Conservation (phyloP, 2,888 invertebrate genomes). For the Acleris literana region DNA sequence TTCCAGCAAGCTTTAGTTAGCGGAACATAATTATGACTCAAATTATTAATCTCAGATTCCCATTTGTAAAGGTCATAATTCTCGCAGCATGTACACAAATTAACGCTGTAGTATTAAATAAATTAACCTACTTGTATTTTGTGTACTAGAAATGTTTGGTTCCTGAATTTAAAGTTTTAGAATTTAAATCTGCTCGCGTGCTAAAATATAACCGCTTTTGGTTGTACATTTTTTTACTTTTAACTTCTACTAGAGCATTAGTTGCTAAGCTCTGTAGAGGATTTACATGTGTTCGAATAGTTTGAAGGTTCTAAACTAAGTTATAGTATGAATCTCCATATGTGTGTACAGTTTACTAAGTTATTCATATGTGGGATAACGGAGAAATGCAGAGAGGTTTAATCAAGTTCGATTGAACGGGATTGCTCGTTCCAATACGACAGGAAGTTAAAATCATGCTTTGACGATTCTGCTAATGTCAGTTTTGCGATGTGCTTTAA, state of each 20-base stretch:
- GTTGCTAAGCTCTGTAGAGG: conserved; percentile 13
- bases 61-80: conserved; percentile 19
- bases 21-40: conserved; percentile 29
- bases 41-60: conserved; percentile 28
- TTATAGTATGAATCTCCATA: neutral
- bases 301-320: conserved; percentile 8
- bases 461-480: too few relatives aligned
- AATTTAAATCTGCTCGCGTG: neutral
- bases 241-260: neutral
- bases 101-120: neutral
- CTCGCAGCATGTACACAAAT: conserved; percentile 1
- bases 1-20: conserved; percentile 33
- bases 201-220: neutral
- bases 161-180: too few relatives aligned
- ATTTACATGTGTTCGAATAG: conserved; percentile 18
- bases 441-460: too few relatives aligned
- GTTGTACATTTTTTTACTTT: neutral
- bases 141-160: too few relatives aligned
- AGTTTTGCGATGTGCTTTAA: too few relatives aligned
- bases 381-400: neutral
- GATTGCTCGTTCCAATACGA: too few relatives aligned
- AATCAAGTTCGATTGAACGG: too few relatives aligned
- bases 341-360: too few relatives aligned
- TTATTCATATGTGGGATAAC: neutral
- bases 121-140: neutral